Percentiles rank a stretch among this genome's conserved stretches.
phyloP scores from a whole-genome alignment of 2,113 vertebrate species.

The Odocoileus hemionus region DNA sequence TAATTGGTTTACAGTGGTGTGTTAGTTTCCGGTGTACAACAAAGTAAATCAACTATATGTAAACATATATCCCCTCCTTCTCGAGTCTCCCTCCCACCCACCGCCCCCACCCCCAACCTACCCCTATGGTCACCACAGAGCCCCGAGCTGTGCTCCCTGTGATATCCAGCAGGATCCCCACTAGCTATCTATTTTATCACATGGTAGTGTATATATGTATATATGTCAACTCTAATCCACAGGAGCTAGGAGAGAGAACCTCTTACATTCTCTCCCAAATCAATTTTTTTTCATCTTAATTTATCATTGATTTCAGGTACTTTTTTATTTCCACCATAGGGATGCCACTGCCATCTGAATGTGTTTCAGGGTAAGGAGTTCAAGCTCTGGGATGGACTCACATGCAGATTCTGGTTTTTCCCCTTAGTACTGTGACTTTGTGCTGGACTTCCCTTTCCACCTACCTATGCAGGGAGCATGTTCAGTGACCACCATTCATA shows the following conservation, averaged over 20 bases:
- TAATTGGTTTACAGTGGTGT: not conserved
- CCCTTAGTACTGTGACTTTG: not conserved
- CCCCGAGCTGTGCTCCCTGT: not conserved
- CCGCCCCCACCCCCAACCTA: not conserved
- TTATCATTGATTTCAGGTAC: not conserved
- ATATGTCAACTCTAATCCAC: not conserved
- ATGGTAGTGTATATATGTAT: not conserved
- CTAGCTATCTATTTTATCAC: not conserved
- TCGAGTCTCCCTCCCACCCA: not conserved
- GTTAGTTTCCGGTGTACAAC: not conserved
- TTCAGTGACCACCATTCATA: not conserved
- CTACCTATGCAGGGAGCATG: rapidly evolving
- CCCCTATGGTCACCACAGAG: not conserved
- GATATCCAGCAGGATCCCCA: not conserved
- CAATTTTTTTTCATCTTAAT: not conserved
- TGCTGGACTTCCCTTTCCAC: too few species aligned
- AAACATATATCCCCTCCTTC: not conserved
- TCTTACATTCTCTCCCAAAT: not conserved
- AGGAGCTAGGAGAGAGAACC: not conserved
- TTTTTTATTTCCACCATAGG: not conserved
- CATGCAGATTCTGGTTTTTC: not conserved
- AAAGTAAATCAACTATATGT: not conserved
- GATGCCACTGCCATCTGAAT: not conserved
- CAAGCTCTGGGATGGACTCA: rapidly evolving
- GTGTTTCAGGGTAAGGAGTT: not conserved